Conservation (phyloP, 2,888 invertebrate species). For the Tiliacea citrago region DNA sequence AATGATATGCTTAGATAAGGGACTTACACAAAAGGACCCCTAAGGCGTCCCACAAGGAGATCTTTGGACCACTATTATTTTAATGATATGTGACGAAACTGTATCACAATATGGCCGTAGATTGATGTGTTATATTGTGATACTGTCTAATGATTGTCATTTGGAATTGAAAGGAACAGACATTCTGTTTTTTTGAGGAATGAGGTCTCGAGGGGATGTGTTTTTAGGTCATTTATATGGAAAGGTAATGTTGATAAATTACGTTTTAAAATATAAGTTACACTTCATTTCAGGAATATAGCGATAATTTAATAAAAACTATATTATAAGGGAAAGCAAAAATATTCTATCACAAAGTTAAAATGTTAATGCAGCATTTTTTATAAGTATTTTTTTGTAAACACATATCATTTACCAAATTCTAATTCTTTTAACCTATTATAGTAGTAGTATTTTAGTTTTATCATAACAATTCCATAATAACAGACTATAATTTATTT, state of each 20-base stretch:
- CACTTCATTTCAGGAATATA: neutral
- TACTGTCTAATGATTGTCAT: conserved; percentile 70
- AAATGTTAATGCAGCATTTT: neutral
- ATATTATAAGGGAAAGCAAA: neutral
- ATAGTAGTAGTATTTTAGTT: no score
- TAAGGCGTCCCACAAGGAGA: conserved; percentile 81
- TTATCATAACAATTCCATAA: no score
- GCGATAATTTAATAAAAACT: no score
- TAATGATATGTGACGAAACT: conserved; percentile 88
- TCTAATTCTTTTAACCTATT: no score
- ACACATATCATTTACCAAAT: no score
- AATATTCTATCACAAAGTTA: neutral
- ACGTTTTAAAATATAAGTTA: conserved; percentile 2
- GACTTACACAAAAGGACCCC: conserved; percentile 83
- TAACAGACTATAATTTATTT: conserved; percentile 8
- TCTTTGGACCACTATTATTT: conserved; percentile 80
- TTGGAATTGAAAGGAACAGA: conserved; percentile 63
- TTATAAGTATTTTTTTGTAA: no score
- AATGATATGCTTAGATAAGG: conserved; percentile 87
- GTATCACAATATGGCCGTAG: conserved; percentile 79
- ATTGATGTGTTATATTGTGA: conserved; percentile 69
- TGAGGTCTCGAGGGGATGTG: conserved; percentile 50
- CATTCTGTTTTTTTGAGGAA: conserved; percentile 53
- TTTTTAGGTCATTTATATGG: conserved; percentile 59
- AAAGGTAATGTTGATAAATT: conserved; percentile 47